Evolutionary conservation across 2,113 vertebrate species (phyloP), one percentile per base, ranked within the genome.

Genomic region (Hystrix brachyura): DNA sequence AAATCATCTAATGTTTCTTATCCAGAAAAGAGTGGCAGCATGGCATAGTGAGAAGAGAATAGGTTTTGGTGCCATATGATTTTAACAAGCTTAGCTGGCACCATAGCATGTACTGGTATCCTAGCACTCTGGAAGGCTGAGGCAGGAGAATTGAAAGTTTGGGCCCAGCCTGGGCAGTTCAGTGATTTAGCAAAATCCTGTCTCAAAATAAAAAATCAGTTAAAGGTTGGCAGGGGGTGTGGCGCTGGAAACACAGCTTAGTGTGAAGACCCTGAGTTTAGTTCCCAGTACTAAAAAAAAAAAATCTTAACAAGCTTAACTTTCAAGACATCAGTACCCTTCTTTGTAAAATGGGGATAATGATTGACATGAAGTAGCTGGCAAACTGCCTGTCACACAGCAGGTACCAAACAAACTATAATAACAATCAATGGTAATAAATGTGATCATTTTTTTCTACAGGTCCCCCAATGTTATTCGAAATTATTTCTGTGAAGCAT

Each of bases 401-500:
- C 29, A 95, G 55, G 57, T 57, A 87, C 17, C 80, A n/a, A 83
- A 69, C 17, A 87, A 53, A 86, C 4, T 79, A 34, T 65, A 88
- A 23, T 57, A 67, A 88, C 6, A 72, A 79, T 62, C 89, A 79
- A 83, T 48, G 27, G 19, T 46, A 12, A 25, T 46, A 12, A 92
- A 69, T 60, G 60, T 53, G 65, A 86, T 62, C n/a, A 88, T 87
- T 88, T 93, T 69, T 38, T 84, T 78, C 76, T 74, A 15, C 4
- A 65, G 48, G 3, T 62, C 38, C 85, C 78, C 43, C 55, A 87
- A 17, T 34, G 14, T 60, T 82, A 80, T 27, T 82, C 32, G 29
- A 59, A 80, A 72, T 90, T 38, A 94, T 59, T 69, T 92, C 46
- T 87, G 51, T 53, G 27, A 92, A 90, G 81, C 12, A 90, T 62